A percentile compares a stretch with the other conserved stretches of the same genome.
Conservation (phyloP, 2,888 invertebrate genomes). For the Scaptomyza reducta region DNA sequence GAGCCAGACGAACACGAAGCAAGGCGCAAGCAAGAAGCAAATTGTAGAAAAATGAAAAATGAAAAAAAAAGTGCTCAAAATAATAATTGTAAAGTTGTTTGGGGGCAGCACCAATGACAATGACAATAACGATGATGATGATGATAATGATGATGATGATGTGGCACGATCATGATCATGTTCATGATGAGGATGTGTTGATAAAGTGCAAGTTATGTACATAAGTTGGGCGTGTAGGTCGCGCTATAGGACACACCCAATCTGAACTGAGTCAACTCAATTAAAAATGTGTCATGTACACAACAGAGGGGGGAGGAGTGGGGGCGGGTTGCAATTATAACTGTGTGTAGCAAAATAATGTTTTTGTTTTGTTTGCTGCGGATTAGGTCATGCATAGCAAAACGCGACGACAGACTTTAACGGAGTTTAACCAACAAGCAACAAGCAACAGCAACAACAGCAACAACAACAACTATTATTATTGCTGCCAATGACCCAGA, state of each 20-base stretch:
- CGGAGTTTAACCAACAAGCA: slow-evolving; percentile 28
- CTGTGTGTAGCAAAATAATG: slow-evolving; percentile 35
- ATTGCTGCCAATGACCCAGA: slow-evolving; percentile 53
- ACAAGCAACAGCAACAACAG: neutral
- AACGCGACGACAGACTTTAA: slow-evolving; percentile 33
- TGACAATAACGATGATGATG: slow-evolving; percentile 11
- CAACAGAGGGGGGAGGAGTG: neutral
- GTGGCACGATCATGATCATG: slow-evolving; percentile 2
- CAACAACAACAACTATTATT: slow-evolving; percentile 7
- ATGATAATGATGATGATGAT: slow-evolving; percentile 3
- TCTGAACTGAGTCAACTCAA: slow-evolving; percentile 27
- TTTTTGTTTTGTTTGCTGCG: no score
- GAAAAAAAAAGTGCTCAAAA: no score
- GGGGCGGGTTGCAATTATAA: slow-evolving; percentile 26
- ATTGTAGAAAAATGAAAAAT: no score
- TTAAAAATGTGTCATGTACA: slow-evolving; percentile 47
- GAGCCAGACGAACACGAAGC: no score
- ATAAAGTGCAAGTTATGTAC: neutral
- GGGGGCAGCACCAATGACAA: no score
- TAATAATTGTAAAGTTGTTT: no score
- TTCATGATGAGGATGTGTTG: slow-evolving; percentile 7
- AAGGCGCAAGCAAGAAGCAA: no score
- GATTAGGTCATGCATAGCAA: slow-evolving; percentile 61
- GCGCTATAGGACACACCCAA: no score
- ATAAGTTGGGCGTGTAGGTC: no score